Evolutionary conservation across 2,888 invertebrate genomes (phyloP), one percentile per base, ranked within the genome.

Genomic region (Drymonia ruficornis): DNA sequence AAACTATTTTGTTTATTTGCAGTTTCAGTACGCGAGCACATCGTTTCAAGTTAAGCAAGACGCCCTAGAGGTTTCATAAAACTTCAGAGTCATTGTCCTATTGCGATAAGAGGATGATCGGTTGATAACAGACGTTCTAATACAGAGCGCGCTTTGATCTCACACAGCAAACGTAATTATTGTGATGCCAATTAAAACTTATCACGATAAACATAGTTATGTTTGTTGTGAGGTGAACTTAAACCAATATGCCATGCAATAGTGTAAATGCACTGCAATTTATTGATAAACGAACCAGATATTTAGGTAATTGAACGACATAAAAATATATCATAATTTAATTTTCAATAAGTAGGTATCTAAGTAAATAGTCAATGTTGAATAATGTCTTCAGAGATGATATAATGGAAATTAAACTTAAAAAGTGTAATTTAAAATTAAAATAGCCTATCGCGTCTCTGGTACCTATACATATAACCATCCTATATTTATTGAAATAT

Each of bases 81-180:
- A 73, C 68, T 75, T 69, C 60, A 61, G 68, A 69, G 81, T 78
- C 81, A 72, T 78, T 80, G 80, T 74, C 80, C 80, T 80, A 71
- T 71, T 66, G 66, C 66, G 72, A 78, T 78, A 76, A 73, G 68
- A 71, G 69, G 67, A 72, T 72, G 76, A 80, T 81, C 71, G 64
- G 67, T 68, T 68, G 79, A 80, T 80, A 79, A 74, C 58, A 63
- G 52, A 53, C 65, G 53, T 50, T 64, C 60, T 68, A 65, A 68
- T 61, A 79, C 72, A 76, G 63, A 66, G 67, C 62, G 47, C 63
- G 72, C 72, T 68, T 78, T 76, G 65, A 76, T 74, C 62, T 64
- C 59, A 54, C 65, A 70, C 70, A 67, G 63, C 63, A 59, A 61
- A 60, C 55, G 56, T 59, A 66, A 72, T 75, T 68, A 69, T 71